Evolutionary conservation across 2,888 invertebrate species (phyloP).

Genomic region (Oeneis ivallda): DNA sequence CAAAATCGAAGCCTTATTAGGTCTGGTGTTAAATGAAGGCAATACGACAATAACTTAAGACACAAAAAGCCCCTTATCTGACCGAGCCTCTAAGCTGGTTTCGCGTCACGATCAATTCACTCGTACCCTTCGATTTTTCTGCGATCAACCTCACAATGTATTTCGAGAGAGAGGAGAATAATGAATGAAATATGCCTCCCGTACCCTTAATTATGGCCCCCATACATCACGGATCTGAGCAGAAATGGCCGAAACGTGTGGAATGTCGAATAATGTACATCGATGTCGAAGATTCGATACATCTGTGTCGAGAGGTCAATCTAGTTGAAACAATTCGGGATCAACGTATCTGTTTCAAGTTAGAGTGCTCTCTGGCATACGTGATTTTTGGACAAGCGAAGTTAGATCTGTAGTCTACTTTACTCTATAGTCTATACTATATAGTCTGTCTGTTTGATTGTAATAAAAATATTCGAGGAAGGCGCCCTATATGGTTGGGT

Average conservation of each 20-base stretch:
- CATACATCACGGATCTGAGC: constrained; percentile 37
- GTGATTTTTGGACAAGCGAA: not conserved
- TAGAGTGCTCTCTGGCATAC: not conserved
- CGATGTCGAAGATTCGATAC: too few species aligned
- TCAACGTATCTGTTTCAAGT: constrained; percentile 11
- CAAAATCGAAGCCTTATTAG: too few species aligned
- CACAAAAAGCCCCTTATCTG: too few species aligned
- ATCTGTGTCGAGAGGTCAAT: constrained; percentile 35
- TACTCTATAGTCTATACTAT: too few species aligned
- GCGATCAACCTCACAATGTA: constrained; percentile 14
- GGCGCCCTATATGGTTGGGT: too few species aligned
- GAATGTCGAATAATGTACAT: constrained; percentile 34
- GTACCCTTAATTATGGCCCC: constrained; percentile 36
- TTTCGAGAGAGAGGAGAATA: constrained; percentile 29
- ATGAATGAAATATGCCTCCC: constrained; percentile 35
- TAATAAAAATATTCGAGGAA: too few species aligned
- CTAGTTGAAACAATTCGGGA: constrained; percentile 27
- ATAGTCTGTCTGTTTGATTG: too few species aligned
- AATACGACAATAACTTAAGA: too few species aligned
- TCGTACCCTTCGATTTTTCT: constrained; percentile 6
- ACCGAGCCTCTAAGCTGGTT: not conserved
- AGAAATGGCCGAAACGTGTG: constrained; percentile 38
- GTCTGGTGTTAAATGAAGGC: too few species aligned
- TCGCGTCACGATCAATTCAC: not conserved
- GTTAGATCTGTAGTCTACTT: too few species aligned